Evolutionary conservation across 2,888 invertebrate species (phyloP), one percentile per base, ranked within the genome.

Genomic region (Eupithecia inturbata): DNA sequence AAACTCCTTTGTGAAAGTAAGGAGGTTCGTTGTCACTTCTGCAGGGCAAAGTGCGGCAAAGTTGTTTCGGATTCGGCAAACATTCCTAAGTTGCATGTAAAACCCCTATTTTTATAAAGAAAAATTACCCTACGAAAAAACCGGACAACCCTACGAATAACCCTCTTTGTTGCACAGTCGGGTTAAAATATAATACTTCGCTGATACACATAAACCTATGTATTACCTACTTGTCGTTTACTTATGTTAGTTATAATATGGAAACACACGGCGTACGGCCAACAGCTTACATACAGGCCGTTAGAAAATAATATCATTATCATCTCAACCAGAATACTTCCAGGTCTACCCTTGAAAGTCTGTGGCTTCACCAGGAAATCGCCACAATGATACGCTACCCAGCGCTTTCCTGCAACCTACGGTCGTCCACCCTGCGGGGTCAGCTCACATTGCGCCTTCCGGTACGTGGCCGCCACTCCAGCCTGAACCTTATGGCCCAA

Each of bases 1-100:
- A 31, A 67, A 60, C 73, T 76, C 39, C 62, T 71, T 73, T 49
- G 66, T 73, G 26, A 0, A 31, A 62, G 26, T 36, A 76, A 73
- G 36, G 71, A 75, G 72, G 68, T 69, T 22, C 39, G 68, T 26
- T 14, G 39, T 26, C 19, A 41, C 10, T 36, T 36, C 36, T 36
- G 36, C 7, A 10, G 0, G 39, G 12, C 39, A 39, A 36, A 4
- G 16, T 41, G 16, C 16, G 41, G 14, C 41, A 14, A 39, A 16
- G 41, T 4, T 3, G 14, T 45, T 19, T 19, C 45, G 7, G 16
- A 19, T 41, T 41, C 16, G 16, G 45, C 45, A 45, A 6, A n/a
- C 7, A 49, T 49, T 49, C n/a, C 1, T 49, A 49, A 0, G n/a
- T n/a, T n/a, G 19, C 1, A 49, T 49, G 7, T n/a, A 49, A 49